Base-by-base conservation (phyloP, 2,888 invertebrate genomes). In the Cremastinae sp. region DNA sequence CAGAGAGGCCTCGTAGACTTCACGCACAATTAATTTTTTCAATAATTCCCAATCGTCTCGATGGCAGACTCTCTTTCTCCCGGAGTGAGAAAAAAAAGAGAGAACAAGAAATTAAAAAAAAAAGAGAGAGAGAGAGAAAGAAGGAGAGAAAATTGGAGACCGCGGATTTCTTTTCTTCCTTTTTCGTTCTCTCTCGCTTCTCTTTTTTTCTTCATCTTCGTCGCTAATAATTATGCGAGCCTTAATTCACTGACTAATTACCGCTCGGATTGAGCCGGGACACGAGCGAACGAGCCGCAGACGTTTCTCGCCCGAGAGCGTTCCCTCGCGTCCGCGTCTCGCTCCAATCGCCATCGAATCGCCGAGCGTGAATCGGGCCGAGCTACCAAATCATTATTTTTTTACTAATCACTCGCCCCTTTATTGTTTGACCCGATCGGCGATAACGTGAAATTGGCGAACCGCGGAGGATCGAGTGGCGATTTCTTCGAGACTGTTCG, bases 241-340 rank as follows among this genome's bases (percentile, higher is more conserved):
- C 85, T 86, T 87, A 86, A 88, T 89, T 87, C 89, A 89, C 88
- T 86, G 88, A 88, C 88, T 88, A 88, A 89, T 89, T 87, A 85
- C 87, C 86, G 85, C 84, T 84, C 83, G 85, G 81, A 83, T 83
- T 83, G 82, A 82, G 73, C 70, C 70, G 71, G 64, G 58, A 70
- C 62, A 72, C 75, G 64, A 53, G 47, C 73, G 61, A 65, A 14
- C 69, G 73, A 69, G 59, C 73, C 61, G 58, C 64, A 61, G 68
- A 72, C 75, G 80, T 74, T 59, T 70, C 80, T 34, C 47, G n/a
- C 53, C 45, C 45, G 53, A 43, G 22, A 65, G 41, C 62, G 45
- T 70, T 70, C 71, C 70, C 65, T 70, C 38, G 49, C 28, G 36
- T n/a, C 9, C 22, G 54, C 12, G 38, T 47, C 20, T 16, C 20